These are phyloP conservation scores for Hemibagrus wyckioides DNA, from an alignment of 2,113 vertebrate species.

Conservation along the genomic window DNA sequence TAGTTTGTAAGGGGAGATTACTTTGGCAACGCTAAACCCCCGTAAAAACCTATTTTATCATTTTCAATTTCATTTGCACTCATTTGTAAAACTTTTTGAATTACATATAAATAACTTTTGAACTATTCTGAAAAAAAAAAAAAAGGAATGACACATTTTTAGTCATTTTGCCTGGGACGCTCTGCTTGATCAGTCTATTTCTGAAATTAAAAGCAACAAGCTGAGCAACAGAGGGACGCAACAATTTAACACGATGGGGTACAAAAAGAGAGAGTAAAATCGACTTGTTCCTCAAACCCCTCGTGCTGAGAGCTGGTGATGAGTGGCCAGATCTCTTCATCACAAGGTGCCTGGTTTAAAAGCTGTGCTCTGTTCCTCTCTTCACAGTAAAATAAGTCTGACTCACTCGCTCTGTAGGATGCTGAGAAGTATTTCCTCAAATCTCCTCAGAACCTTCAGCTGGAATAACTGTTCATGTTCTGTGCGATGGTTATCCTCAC, in stretches of 20 bases:
- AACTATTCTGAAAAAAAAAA: neutral
- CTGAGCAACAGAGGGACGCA: neutral
- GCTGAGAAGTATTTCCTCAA: slow-evolving; percentile 9
- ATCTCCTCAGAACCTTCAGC: slow-evolving; percentile 5
- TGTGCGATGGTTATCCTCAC: neutral
- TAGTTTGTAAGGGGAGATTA: neutral
- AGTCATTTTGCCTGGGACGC: slow-evolving; percentile 6
- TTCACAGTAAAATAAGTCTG: neutral
- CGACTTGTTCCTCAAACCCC: neutral
- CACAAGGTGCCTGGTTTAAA: neutral
- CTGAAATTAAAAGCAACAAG: slow-evolving; percentile 15
- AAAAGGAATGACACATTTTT: neutral
- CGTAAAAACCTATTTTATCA: neutral
- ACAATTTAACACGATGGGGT: neutral
- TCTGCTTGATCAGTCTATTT: neutral
- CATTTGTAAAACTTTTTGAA: neutral
- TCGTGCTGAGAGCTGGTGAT: neutral
- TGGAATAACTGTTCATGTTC: slow-evolving; percentile 10
- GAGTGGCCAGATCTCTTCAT: neutral
- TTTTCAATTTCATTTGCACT: neutral
- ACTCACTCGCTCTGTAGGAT: neutral
- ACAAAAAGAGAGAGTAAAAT: neutral
- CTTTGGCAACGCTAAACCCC: neutral
- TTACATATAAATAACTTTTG: neutral
- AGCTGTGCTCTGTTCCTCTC: neutral